Evolutionary conservation across 92 coral and sea anemone species (phyloP).

Genomic region (Pocillopora meandrina): DNA sequence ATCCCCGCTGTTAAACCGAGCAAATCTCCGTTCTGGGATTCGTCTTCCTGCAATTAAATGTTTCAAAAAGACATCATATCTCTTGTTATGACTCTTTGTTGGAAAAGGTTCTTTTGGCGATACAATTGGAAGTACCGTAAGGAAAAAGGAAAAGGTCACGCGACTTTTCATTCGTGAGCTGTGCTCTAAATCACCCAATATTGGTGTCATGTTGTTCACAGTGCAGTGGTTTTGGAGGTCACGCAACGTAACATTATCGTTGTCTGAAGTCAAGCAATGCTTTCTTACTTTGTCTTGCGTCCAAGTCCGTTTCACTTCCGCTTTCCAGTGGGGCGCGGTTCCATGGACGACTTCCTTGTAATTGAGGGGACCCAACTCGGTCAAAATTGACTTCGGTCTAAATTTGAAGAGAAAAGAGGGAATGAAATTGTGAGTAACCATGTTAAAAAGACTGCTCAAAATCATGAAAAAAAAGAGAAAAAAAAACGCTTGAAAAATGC

Average conservation of each 20-base stretch:
- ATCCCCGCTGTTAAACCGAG: slow-evolving; percentile 37
- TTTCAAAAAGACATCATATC: not conserved
- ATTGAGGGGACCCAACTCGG: slow-evolving; percentile 59
- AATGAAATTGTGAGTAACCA: not conserved
- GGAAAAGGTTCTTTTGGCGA: no score
- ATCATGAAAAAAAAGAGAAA: not conserved
- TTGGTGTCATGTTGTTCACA: not conserved
- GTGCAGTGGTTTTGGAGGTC: not conserved
- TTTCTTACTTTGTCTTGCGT: slow-evolving; percentile 54
- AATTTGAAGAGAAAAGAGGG: not conserved
- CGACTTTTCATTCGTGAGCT: no score
- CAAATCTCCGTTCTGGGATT: slow-evolving; percentile 18
- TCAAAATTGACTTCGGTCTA: slow-evolving; percentile 61
- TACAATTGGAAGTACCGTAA: no score
- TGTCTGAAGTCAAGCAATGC: not conserved
- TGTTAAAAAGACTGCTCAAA: not conserved
- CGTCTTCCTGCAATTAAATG: slow-evolving; percentile 13
- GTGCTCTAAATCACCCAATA: no score
- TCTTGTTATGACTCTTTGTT: no score
- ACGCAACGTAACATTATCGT: not conserved
- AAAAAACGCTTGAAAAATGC: not conserved
- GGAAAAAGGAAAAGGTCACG: no score
- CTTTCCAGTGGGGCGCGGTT: slow-evolving; percentile 68
- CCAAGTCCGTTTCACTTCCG: slow-evolving; percentile 76
- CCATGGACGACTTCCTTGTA: slow-evolving; percentile 74